Evolutionary conservation across 2,113 vertebrate species (phyloP).

Genomic region (Spizaetus ornatus): DNA sequence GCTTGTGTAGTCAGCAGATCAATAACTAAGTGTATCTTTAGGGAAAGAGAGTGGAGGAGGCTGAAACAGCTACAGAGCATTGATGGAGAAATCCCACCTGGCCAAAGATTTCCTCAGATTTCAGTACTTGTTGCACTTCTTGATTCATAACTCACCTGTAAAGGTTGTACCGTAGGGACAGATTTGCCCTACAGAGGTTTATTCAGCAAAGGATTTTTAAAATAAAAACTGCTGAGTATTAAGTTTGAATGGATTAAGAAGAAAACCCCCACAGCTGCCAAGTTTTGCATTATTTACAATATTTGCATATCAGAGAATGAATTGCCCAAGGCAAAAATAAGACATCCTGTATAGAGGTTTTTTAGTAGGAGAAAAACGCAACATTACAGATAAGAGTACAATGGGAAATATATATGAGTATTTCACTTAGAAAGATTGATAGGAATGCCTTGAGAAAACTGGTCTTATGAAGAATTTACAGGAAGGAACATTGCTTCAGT

Average conservation of each 20-base stretch:
- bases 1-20: not conserved
- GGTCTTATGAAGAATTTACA: not conserved
- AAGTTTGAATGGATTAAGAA: not conserved
- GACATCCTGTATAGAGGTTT: not conserved
- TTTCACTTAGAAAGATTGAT: not conserved
- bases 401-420: not conserved
- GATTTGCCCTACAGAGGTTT: not conserved
- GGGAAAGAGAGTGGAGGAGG: not conserved
- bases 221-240: not conserved
- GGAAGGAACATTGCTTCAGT: not conserved
- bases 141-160: not conserved
- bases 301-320: constrained; percentile 7
- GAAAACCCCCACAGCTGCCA: not conserved
- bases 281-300: constrained; percentile 12
- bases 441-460: not conserved
- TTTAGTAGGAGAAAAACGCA: not conserved
- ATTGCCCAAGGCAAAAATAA: not conserved
- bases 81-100: not conserved
- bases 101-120: not conserved
- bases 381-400: not conserved
- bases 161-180: not conserved
- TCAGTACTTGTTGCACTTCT: not conserved
- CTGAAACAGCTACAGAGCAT: not conserved
- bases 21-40: not conserved
- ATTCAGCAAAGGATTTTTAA: not conserved